These are phyloP conservation scores for Puntigrus tetrazona DNA, from an alignment of 2,113 vertebrate genomes.

Conservation along the genomic window DNA sequence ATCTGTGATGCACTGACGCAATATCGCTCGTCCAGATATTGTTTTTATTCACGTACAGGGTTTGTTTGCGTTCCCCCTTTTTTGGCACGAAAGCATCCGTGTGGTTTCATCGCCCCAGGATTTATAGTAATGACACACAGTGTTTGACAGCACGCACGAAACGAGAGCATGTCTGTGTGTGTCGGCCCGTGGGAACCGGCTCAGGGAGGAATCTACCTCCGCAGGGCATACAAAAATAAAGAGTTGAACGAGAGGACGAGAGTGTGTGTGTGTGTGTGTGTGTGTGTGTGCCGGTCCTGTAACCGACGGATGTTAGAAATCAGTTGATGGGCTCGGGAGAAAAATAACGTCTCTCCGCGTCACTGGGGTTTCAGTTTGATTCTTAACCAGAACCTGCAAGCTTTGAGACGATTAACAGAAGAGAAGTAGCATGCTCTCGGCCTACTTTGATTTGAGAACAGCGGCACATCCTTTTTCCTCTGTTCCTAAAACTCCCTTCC, in stretches of 20 bases:
- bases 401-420: no score
- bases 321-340: background rate
- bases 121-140: constrained; percentile 28
- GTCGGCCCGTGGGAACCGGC: constrained; percentile 46
- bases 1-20: background rate
- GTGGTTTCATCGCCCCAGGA: constrained; percentile 52
- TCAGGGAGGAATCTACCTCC: constrained; percentile 33
- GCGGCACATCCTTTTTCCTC: constrained; percentile 8
- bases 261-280: background rate
- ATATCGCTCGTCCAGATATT: background rate
- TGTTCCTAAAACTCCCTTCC: constrained; percentile 31
- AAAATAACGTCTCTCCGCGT: background rate
- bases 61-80: background rate
- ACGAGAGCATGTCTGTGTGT: constrained; percentile 32
- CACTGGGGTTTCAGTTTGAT: background rate
- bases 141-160: constrained; percentile 30
- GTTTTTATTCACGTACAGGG: background rate
- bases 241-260: background rate
- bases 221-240: constrained; percentile 38
- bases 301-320: background rate
- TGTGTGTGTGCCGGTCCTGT: background rate
- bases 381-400: background rate
- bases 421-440: no score
- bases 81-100: constrained; percentile 36
- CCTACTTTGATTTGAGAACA: constrained; percentile 3